phyloP scores from a whole-genome alignment of 2,797 vertebrate genomes.

The Megaceryle alcyon region DNA sequence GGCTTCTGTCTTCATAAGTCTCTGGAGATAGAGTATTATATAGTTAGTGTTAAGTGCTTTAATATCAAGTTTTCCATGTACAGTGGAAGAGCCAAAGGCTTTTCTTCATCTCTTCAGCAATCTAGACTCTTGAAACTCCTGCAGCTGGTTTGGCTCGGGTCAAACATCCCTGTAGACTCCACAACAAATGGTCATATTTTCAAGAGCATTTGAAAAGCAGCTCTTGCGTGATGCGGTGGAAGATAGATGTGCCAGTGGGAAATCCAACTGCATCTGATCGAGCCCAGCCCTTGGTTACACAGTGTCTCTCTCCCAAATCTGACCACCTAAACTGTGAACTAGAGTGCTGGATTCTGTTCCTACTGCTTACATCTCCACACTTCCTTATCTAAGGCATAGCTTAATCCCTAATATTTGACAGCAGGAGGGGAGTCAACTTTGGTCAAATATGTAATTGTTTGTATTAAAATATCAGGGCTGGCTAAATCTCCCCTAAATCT shows the following conservation, averaged over 20 bases:
- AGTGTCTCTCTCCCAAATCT: neutral
- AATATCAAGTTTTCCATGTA: neutral
- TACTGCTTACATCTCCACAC: neutral
- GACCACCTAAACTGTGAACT: neutral
- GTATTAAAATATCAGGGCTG: neutral
- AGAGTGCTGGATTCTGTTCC: neutral
- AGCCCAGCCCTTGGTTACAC: neutral
- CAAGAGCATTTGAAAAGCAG: neutral
- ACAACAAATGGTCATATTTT: neutral
- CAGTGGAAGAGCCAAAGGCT: neutral
- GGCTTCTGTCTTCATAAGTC: neutral
- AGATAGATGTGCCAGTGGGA: neutral
- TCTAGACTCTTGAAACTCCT: neutral
- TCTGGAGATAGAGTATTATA: neutral
- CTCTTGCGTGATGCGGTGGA: neutral
- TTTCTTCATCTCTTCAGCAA: neutral
- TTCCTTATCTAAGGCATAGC: neutral
- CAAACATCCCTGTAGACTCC: neutral
- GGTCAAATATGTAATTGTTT: neutral
- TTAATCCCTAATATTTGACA: neutral
- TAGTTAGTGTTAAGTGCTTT: neutral
- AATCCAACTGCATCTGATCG: accelerated
- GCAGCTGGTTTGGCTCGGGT: neutral
- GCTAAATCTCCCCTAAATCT: neutral
- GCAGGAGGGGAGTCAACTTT: neutral